Base-by-base conservation (phyloP, 1,140 invertebrate species). In the Orius insidiosus region DNA sequence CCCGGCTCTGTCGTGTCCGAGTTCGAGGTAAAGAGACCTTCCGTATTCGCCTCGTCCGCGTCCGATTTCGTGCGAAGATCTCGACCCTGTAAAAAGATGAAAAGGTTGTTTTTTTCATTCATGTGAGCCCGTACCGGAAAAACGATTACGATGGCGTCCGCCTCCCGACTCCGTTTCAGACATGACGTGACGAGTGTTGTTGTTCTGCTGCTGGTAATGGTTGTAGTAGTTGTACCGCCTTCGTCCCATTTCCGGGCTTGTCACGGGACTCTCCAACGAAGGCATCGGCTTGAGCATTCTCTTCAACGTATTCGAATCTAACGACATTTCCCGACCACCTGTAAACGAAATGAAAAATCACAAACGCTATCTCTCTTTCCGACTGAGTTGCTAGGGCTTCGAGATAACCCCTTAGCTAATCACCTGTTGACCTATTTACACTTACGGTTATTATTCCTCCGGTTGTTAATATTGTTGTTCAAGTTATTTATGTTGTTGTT, bases 281-380 rank as follows among this genome's bases (percentile, higher is more conserved):
- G 85, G 78, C 71, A 95, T 83, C 15, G 88, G 88, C 56, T 93
- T 92, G 50, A 95, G 66, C 83, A 95, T 90, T 37, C 84, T 72
- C 60, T 94, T 93, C 51, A 95, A 66, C 1, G 86, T 92, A 60
- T 83, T 85, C 52, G 85, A 84, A 63, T 87, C 85, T 56, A 71
- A 53, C 55, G 61, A 69, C 49, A 70, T 61, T 19, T 65, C 67
- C 40, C 50, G 16, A 37, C 47, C 45, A 37, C 32, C 45, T 43
- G 24, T 18, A 34, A 38, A 13, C 31, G 5, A 49, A 2, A 14
- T 14, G 10, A 47, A 14, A 18, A 16, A 24, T 47, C 11, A 47
- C 35, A 36, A 3, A 7, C 32, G n/a, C 14, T 36, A 36, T 66
- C 68, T 30, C 68, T 65, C 75, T 87, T 85, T 15, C n/a, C n/a